phyloP scores from a whole-genome alignment of 2,113 vertebrate genomes.

The Phalacrocorax brasilianus region DNA sequence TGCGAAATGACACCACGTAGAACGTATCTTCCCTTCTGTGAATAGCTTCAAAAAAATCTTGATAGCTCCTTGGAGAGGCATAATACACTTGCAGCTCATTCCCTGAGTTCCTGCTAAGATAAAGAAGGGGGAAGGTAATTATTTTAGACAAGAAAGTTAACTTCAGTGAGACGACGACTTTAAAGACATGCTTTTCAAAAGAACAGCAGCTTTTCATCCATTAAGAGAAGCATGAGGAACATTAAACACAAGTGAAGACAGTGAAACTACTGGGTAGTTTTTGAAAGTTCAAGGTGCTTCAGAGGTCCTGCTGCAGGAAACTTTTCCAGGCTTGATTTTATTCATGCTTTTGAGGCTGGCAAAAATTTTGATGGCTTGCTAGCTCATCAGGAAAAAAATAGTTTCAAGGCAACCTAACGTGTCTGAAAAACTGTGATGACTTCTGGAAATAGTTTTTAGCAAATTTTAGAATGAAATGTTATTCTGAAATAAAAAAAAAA shows the following conservation, averaged over 20 bases:
- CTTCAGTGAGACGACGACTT: background rate
- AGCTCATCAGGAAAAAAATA: background rate
- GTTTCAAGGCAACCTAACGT: background rate
- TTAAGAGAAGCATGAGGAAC: background rate
- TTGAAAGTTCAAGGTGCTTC: background rate
- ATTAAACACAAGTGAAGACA: background rate
- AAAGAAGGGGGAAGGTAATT: background rate
- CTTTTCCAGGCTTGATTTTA: background rate
- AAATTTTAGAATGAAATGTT: background rate
- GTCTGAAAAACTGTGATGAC: background rate
- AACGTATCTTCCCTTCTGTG: constrained; percentile 89
- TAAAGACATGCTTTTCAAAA: background rate
- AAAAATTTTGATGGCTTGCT: background rate
- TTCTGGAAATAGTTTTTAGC: background rate
- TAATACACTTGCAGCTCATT: constrained; percentile 93
- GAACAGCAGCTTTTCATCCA: background rate
- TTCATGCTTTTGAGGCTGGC: background rate
- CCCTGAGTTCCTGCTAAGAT: constrained; percentile 76
- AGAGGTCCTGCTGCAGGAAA: background rate
- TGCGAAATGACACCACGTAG: constrained; percentile 94
- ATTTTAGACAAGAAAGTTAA: background rate
- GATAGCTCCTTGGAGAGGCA: constrained; percentile 85
- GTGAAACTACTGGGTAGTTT: background rate
- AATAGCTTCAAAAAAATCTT: constrained; percentile 90
- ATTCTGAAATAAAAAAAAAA: background rate